These are phyloP conservation scores for Drosophila borealis DNA, from an alignment of 2,888 invertebrate genomes.

Conservation along the genomic window DNA sequence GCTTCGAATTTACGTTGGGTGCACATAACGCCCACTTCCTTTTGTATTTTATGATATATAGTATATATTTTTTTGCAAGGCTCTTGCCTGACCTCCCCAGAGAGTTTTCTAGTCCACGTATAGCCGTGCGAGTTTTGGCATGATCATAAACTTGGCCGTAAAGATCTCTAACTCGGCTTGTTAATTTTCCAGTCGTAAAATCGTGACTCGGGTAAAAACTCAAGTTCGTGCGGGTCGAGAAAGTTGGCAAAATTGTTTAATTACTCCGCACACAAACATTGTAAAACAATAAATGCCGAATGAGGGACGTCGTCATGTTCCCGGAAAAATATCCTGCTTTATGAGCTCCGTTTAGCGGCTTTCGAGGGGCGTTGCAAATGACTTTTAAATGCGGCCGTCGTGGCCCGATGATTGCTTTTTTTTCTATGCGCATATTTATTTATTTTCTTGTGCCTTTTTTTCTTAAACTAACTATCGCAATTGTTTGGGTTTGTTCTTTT, in stretches of 20 bases:
- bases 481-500: slow-evolving; percentile 55
- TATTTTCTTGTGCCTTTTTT: slow-evolving; percentile 20
- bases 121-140: slow-evolving; percentile 56
- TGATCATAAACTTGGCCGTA: slow-evolving; percentile 45
- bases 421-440: slow-evolving; percentile 12
- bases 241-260: slow-evolving; percentile 70
- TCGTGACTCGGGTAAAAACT: slow-evolving; percentile 50
- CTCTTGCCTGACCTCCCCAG: slow-evolving; percentile 41
- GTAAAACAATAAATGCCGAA: slow-evolving; percentile 70
- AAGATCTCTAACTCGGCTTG: slow-evolving; percentile 45
- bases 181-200: slow-evolving; percentile 61
- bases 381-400: slow-evolving; percentile 73
- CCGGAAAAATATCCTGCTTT: slow-evolving; percentile 48
- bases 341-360: slow-evolving; percentile 66
- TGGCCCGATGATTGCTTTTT: slow-evolving; percentile 58
- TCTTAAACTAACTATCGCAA: slow-evolving; percentile 60
- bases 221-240: slow-evolving; percentile 42
- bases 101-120: slow-evolving; percentile 24
- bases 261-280: slow-evolving; percentile 65
- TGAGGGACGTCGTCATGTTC: slow-evolving; percentile 31
- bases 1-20: slow-evolving; percentile 36
- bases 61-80: slow-evolving; percentile 26
- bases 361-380: slow-evolving; percentile 73
- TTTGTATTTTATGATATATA: slow-evolving; percentile 32
- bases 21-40: slow-evolving; percentile 74